Base-by-base conservation (phyloP, 2,888 invertebrate species). In the Stenichneumon culpator region DNA sequence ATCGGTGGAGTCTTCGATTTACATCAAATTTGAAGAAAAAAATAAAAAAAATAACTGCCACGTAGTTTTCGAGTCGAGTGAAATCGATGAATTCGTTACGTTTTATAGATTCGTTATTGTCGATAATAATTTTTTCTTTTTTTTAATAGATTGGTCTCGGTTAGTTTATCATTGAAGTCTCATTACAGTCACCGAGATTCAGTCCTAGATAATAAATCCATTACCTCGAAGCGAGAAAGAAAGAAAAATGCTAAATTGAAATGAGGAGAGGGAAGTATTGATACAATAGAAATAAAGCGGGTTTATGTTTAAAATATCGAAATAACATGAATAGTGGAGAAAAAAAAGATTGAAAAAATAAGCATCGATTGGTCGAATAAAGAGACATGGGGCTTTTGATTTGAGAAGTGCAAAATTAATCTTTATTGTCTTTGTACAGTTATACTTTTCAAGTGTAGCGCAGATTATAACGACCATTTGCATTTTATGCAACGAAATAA, bases 341-440 rank as follows among this genome's bases (percentile, higher is more conserved):
- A 28, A 28, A 11, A 7, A n/a, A 25, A 19, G 4, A 28, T 11
- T 28, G 39, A 39, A 47, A 28, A 16, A 32, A 57, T n/a, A 19
- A 54, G n/a, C 3, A 16, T 54, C 32, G 63, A n/a, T 32, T 32
- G 50, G 44, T 57, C 25, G 44, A 73, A 28, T 74, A 65, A 63
- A 19, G 32, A 63, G n/a, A 63, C 4, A 47, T 7, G 19, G 47
- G 9, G 1, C 16, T 74, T 63, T 32, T 63, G 3, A n/a, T 74
- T 47, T 74, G 74, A 63, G 47, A 63, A 47, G 60, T 78, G 54
- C 47, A 68, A 78, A 78, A 78, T 68, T 74, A 74, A 63, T 74
- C 39, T 78, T 60, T 68, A 78, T 78, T 69, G n/a, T 79, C 50
- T 84, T 73, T 84, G 77, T 83, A 83, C 83, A 84, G 22, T 70